Base-by-base conservation (phyloP, 1,140 invertebrate genomes). In the Caenorhabditis inopinata region DNA sequence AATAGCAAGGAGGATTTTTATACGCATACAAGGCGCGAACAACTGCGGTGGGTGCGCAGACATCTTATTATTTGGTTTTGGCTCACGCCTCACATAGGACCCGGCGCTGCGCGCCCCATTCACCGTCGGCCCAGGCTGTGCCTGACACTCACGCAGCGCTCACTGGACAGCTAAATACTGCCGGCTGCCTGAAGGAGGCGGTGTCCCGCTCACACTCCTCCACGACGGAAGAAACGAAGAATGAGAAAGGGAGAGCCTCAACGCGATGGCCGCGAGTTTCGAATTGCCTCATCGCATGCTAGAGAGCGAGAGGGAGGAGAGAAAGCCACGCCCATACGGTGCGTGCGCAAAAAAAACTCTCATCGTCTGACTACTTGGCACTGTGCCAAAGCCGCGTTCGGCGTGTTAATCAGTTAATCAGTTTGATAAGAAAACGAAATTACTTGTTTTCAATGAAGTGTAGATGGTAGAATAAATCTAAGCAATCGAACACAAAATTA, bases 151-250 rank as follows among this genome's bases (percentile, higher is more conserved):
- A 58, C 51, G 27, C 51, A 58, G n/a, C 51, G 27, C 27, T 32
- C 27, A 58, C 51, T 58, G 58, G 58, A 68, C 58, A 68, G 58
- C 58, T 42, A 68, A 32, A 68, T 29, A 21, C 32, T n/a, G 32
- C 32, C 58, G 58, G 58, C 58, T 68, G 58, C 21, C 32, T 32
- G 58, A 68, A 68, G 58, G 58, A 68, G 32, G 58, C 58, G 58
- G 58, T 42, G 58, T 16, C 58, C 58, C 32, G 32, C 58, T 68
- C 58, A 68, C 58, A 68, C 58, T 68, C 58, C 58, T 68, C 58
- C n/a, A 27, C 58, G 32, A 32, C 32, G 58, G n/a, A 68, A 29
- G 58, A 68, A 68, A 68, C 58, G 58, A 38, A 68, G 58, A 68
- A 68, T 68, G 58, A 68, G 23, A 14, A 25, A 32, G n/a, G 58